Base-by-base conservation (phyloP, 2,113 vertebrate genomes). In the Salvator merianae region DNA sequence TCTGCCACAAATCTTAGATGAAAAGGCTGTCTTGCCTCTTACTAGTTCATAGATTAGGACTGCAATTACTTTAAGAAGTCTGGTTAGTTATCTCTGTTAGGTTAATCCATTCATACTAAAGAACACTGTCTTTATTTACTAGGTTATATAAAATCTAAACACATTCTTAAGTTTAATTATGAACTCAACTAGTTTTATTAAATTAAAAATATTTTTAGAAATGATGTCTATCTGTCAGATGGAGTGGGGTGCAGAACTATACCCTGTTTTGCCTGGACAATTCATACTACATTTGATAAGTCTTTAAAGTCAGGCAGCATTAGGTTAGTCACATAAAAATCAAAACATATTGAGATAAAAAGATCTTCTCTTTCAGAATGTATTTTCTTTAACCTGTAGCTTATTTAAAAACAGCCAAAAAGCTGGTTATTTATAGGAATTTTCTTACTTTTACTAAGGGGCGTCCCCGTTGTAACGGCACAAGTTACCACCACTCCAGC, bases 111-210 rank as follows among this genome's bases (percentile, higher is more conserved):
- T 75, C 73, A 91, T 77, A 87, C 90, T 91, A 84, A 89, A 94
- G 88, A 91, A 88, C 90, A 87, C 84, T 82, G 89, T 92, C 82
- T 93, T 89, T 90, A 91, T 93, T 95, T 94, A 93, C 90, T 84
- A 89, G 84, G 92, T 92, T 91, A 89, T 95, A 93, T 94, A 94
- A 90, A 34, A 92, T 91, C 93, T 95, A 90, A 93, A 93, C 92
- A 88, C 88, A 66, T 77, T 92, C 93, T 88, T 94, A 94, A 94
- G 92, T 94, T 94, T 92, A 63, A 96, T 74, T 95, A 95, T 95
- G 91, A 95, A 95, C 95, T 94, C 95, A 94, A 94, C 94, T 89
- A 92, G 95, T 95, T 93, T 95, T 95, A 94, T 95, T 47, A 47
- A 5, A n/a, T n/a, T n/a, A n/a, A n/a, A n/a, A n/a, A n/a, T n/a